Evolutionary conservation across 2,113 vertebrate genomes (phyloP), one percentile per base, ranked within the genome.

Genomic region (Alligator sinensis): DNA sequence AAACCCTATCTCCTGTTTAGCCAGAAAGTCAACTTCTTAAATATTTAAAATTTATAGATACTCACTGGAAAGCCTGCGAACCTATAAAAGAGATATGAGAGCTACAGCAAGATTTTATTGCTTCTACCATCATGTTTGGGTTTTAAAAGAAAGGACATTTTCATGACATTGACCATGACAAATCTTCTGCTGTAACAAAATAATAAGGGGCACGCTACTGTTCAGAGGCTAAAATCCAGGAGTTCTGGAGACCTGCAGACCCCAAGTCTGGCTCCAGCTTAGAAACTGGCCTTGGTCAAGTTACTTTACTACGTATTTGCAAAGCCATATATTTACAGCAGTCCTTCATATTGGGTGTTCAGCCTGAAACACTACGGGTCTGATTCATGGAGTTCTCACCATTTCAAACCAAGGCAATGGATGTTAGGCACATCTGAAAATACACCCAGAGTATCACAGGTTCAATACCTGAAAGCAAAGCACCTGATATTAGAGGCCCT

Each of bases 21-120:
- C 63, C 89, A 80, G 82, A 84, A 95, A 96, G 90, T 79, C 77
- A 86, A 27, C 86, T 95, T 86, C 24, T 93, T 54, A 75, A 83
- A 68, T 88, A 93, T 64, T 94, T 87, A 94, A 87, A 13, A 14
- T 91, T 93, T 90, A 84, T 58, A 92, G 61, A 62, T 90, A 78
- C 25, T 84, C 28, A 82, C 54, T 75, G 82, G 82, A 94, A 96
- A 90, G 4, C 3, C 25, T 94, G 82, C n/a, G 77, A 81, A 79
- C 4, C 34, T 89, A 5, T 61, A 58, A 89, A 88, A 75, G n/a
- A 95, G 62, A 74, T 80, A 34, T 2, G 27, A 87, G 16, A 68
- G 30, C 72, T 92, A 63, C 77, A 25, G 15, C 4, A 34, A 13
- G 14, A 68, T 92, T 90, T 93, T 76, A 92, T 27, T 83, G 24